Conservation (phyloP, 1,140 invertebrate genomes). For the Melanaphis sacchari region DNA sequence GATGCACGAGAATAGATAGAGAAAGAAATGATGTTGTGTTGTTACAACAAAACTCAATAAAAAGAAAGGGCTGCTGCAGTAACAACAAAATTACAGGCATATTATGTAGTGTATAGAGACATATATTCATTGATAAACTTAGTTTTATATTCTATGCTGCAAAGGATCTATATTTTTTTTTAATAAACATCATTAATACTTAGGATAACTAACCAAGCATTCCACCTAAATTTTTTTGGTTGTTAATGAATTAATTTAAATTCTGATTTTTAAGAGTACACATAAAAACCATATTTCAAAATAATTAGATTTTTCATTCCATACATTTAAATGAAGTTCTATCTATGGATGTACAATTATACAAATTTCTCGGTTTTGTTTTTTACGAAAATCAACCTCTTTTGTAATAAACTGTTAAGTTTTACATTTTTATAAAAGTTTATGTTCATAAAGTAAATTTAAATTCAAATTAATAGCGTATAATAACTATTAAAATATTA, state of each 20-base stretch:
- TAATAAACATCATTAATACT: neutral
- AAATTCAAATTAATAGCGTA: neutral
- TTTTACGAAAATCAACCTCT: neutral
- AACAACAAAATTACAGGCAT: neutral
- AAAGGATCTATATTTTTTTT: neutral
- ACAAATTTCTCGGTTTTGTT: no score
- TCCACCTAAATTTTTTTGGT: neutral
- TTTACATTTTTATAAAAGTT: neutral
- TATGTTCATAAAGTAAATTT: neutral
- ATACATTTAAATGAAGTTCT: neutral
- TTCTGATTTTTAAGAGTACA: neutral
- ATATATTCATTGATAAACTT: no score
- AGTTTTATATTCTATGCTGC: neutral
- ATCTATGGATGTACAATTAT: neutral
- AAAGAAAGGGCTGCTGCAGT: neutral
- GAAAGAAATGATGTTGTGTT: neutral
- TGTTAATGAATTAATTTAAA: neutral
- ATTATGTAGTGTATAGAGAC: neutral
- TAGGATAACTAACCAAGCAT: neutral
- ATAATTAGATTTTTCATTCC: neutral
- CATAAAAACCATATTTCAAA: neutral
- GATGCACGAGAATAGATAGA: neutral
- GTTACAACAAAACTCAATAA: neutral
- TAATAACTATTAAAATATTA: neutral
- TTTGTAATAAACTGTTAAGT: neutral